Percentiles rank a stretch among this genome's conserved stretches.
phyloP scores from a whole-genome alignment of 2,888 invertebrate species.

The Hyalella azteca region DNA sequence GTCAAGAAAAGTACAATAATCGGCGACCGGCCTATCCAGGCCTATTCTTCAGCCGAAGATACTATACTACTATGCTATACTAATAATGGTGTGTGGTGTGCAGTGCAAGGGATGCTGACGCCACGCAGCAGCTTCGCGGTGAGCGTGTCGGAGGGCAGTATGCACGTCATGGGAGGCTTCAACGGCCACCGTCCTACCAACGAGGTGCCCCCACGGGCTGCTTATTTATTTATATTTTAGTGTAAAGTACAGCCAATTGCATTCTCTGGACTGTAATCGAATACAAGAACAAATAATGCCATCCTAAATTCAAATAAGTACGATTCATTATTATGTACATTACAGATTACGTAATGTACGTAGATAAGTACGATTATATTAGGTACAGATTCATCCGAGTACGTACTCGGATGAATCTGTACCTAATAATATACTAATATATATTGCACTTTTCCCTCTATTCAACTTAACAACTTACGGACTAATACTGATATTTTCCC shows the following conservation, averaged over 20 bases:
- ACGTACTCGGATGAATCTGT: too few species aligned
- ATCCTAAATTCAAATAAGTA: background rate
- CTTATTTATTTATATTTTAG: background rate
- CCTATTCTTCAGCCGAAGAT: too few species aligned
- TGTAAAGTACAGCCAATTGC: background rate
- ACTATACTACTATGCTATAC: too few species aligned
- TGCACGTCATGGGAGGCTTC: constrained; percentile 13
- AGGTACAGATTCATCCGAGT: background rate
- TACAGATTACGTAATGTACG: background rate
- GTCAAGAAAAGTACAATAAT: too few species aligned
- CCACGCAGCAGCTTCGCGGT: constrained; percentile 22
- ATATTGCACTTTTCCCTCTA: too few species aligned
- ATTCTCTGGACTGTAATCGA: background rate
- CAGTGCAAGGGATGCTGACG: constrained; percentile 15
- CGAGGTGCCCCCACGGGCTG: background rate
- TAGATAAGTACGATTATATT: background rate
- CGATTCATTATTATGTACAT: too few species aligned
- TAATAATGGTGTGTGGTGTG: background rate
- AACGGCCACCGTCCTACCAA: background rate
- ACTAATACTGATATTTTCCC: too few species aligned
- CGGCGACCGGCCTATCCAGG: too few species aligned
- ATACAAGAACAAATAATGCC: background rate
- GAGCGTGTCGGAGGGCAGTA: background rate
- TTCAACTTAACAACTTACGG: too few species aligned
- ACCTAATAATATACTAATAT: too few species aligned